Evolutionary conservation across 2,888 invertebrate species (phyloP).

Genomic region (Eumerus sabulonum): DNA sequence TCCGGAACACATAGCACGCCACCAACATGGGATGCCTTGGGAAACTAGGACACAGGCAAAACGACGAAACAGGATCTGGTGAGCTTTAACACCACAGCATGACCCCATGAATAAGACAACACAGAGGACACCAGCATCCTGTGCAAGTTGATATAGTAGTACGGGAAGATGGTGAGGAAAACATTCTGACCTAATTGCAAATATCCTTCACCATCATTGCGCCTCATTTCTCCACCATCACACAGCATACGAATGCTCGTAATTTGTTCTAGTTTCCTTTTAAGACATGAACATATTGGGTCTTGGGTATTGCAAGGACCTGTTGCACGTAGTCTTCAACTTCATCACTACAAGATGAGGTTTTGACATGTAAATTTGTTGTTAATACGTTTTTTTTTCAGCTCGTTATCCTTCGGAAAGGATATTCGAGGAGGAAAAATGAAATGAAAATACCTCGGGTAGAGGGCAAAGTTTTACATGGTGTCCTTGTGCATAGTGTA

Average conservation of each 20-base stretch:
- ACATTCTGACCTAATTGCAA: not conserved
- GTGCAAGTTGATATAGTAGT: constrained; percentile 14
- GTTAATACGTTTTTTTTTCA: too few relatives aligned
- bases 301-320: not conserved
- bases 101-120: too few relatives aligned
- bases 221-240: not conserved
- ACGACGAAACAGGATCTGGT: constrained; percentile 4
- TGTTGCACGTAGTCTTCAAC: too few relatives aligned
- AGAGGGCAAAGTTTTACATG: constrained; percentile 2
- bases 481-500: constrained; percentile 26
- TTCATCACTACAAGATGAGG: not conserved
- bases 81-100: too few relatives aligned
- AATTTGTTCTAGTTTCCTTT: too few relatives aligned
- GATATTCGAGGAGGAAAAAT: too few relatives aligned
- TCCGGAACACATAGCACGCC: too few relatives aligned
- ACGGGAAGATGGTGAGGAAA: not conserved
- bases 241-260: too few relatives aligned
- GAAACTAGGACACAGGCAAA: constrained; percentile 16
- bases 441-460: not conserved
- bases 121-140: constrained; percentile 22
- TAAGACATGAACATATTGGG: too few relatives aligned
- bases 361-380: constrained; percentile 11
- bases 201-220: not conserved
- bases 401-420: too few relatives aligned
- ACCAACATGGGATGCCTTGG: constrained; percentile 14